Conservation (phyloP, 2,888 invertebrate genomes). For the Calameuta filiformis region DNA sequence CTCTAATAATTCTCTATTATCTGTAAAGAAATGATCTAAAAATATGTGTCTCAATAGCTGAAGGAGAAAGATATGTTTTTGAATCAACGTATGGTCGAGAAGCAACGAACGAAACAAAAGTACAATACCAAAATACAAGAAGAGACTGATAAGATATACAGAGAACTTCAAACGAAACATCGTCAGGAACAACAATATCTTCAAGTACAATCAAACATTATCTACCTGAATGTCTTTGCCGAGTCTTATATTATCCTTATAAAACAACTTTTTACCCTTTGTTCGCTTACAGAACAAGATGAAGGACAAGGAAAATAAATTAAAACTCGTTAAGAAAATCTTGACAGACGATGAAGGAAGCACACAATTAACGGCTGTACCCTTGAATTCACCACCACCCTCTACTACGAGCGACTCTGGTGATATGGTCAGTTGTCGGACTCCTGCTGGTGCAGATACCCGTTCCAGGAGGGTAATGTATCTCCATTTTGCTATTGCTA, state of each 20-base stretch:
- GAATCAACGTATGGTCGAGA: slow-evolving; percentile 68
- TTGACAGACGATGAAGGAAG: slow-evolving; percentile 67
- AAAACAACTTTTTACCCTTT: background rate
- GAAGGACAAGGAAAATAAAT: slow-evolving; percentile 72
- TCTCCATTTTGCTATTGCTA: no score
- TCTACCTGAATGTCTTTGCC: background rate
- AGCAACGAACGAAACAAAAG: slow-evolving; percentile 67
- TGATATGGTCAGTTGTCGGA: background rate
- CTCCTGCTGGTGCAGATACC: background rate
- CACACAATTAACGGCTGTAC: slow-evolving; percentile 16
- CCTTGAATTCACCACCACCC: background rate
- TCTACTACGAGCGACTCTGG: background rate
- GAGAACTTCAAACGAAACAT: slow-evolving; percentile 75
- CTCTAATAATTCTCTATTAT: background rate
- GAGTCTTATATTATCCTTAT: background rate
- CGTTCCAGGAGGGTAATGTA: background rate
- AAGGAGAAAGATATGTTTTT: slow-evolving; percentile 68
- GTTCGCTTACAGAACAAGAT: slow-evolving; percentile 65
- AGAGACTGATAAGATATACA: slow-evolving; percentile 80
- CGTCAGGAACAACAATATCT: slow-evolving; percentile 71
- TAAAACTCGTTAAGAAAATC: slow-evolving; percentile 73
- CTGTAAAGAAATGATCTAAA: background rate
- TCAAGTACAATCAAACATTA: slow-evolving; percentile 54
- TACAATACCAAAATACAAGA: slow-evolving; percentile 71
- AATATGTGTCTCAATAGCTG: slow-evolving; percentile 41